phyloP scores from a whole-genome alignment of 1,140 invertebrate genomes.

The Caenorhabditis briggsae region DNA sequence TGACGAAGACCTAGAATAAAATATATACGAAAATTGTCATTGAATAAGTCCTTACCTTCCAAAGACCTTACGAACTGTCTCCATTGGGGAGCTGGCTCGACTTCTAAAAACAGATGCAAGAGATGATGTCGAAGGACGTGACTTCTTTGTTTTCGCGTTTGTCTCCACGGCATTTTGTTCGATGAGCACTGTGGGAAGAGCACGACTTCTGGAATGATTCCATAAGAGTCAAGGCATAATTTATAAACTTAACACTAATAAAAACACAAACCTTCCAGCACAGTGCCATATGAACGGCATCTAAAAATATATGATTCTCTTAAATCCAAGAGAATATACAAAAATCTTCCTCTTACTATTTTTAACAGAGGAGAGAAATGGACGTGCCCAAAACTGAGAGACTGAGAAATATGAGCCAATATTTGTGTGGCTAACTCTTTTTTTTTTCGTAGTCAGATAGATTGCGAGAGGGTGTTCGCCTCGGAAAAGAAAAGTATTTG shows the following conservation, averaged over 20 bases:
- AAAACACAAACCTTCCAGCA: conserved; percentile 3
- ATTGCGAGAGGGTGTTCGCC: conserved; percentile 44
- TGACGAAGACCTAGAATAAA: not conserved
- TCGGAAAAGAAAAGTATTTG: conserved; percentile 22
- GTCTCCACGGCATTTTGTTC: not conserved
- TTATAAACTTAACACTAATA: not conserved
- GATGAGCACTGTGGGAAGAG: not conserved
- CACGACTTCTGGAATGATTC: not conserved
- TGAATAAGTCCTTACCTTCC: conserved; percentile 5
- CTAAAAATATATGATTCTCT: not conserved
- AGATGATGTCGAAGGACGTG: conserved; percentile 12
- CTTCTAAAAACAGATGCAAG: conserved; percentile 33
- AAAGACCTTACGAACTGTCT: conserved; percentile 3
- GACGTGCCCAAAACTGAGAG: conserved; percentile 23
- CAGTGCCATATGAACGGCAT: conserved; percentile 45
- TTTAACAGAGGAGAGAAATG: conserved; percentile 3
- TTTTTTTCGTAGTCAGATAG: conserved; percentile 23
- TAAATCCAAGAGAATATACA: not conserved
- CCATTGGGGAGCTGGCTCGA: conserved; percentile 15
- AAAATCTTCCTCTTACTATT: not conserved
- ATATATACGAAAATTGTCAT: too few species aligned
- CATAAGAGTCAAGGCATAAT: too few species aligned
- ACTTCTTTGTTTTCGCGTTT: not conserved
- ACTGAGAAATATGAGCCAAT: conserved; percentile 51
- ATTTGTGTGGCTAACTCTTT: conserved; percentile 36